Evolutionary conservation across 1,140 invertebrate species (phyloP).

Genomic region (Drosophila ironensis): DNA sequence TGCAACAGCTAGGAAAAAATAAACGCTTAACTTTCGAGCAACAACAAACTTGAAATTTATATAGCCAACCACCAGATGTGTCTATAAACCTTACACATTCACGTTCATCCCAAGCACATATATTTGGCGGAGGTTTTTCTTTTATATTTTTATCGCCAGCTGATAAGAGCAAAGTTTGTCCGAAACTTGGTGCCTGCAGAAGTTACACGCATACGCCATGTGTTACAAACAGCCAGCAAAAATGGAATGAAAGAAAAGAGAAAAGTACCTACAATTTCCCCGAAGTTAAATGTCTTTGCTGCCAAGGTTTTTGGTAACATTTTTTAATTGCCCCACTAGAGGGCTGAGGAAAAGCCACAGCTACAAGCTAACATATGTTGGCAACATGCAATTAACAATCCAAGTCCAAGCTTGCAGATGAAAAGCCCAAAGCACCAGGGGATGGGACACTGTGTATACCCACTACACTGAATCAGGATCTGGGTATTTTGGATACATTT

Average conservation of each 20-base stretch:
- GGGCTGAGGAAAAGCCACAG: conserved; percentile 14
- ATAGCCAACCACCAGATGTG: conserved; percentile 44
- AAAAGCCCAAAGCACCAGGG: not conserved
- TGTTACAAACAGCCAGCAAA: conserved; percentile 24
- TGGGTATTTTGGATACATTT: not conserved
- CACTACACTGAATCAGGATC: not conserved
- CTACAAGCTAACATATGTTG: conserved; percentile 60
- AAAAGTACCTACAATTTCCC: conserved; percentile 21
- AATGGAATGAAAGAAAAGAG: not conserved
- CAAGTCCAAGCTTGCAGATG: conserved; percentile 23
- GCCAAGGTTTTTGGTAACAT: conserved; percentile 40
- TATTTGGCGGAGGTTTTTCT: conserved; percentile 22
- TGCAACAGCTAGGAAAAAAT: conserved; percentile 41
- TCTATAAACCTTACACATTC: conserved; percentile 48
- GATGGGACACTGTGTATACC: not conserved
- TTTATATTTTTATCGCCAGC: conserved; percentile 59
- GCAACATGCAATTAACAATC: conserved; percentile 67
- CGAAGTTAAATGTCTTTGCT: conserved; percentile 48
- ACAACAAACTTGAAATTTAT: conserved; percentile 46
- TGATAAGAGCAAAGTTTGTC: conserved; percentile 66
- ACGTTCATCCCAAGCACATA: conserved; percentile 8
- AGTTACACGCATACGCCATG: conserved; percentile 68
- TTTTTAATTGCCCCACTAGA: conserved; percentile 49
- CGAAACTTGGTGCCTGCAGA: conserved; percentile 50
- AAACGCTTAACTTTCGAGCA: conserved; percentile 41